Evolutionary conservation across 2,113 vertebrate species (phyloP).

Genomic region (Pycnonotus jocosus): DNA sequence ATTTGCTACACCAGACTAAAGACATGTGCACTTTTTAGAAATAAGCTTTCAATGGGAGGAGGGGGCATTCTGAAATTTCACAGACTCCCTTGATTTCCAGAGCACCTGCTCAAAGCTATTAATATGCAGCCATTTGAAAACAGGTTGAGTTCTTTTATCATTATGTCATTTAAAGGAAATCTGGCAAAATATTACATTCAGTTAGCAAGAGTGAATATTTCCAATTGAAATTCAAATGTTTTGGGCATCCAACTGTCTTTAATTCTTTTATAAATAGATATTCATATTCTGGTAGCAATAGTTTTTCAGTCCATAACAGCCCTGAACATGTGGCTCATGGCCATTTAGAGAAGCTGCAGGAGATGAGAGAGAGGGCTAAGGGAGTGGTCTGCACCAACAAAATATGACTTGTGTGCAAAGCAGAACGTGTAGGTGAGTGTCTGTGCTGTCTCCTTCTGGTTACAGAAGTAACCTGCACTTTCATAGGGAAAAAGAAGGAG

Average conservation of each 20-base stretch:
- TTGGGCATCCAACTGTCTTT: background rate
- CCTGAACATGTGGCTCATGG: background rate
- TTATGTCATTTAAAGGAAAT: conserved; percentile 12
- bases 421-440: fast-evolving
- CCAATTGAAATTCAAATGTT: conserved; percentile 19
- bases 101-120: conserved; percentile 38
- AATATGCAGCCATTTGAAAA: conserved; percentile 18
- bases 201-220: background rate
- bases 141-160: conserved; percentile 31
- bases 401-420: background rate
- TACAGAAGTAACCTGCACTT: background rate
- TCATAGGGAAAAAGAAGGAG: background rate
- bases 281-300: background rate
- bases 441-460: background rate
- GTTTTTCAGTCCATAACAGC: background rate
- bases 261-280: conserved; percentile 12
- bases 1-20: conserved; percentile 18
- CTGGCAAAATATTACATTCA: background rate
- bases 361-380: background rate
- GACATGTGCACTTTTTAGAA: background rate
- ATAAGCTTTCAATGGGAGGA: background rate
- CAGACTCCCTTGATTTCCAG: background rate
- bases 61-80: background rate
- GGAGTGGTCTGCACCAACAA: background rate
- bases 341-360: background rate